These are phyloP conservation scores for human (Homo sapiens) DNA, from an alignment of 2,113 vertebrate species.

Conservation along the genomic window DNA sequence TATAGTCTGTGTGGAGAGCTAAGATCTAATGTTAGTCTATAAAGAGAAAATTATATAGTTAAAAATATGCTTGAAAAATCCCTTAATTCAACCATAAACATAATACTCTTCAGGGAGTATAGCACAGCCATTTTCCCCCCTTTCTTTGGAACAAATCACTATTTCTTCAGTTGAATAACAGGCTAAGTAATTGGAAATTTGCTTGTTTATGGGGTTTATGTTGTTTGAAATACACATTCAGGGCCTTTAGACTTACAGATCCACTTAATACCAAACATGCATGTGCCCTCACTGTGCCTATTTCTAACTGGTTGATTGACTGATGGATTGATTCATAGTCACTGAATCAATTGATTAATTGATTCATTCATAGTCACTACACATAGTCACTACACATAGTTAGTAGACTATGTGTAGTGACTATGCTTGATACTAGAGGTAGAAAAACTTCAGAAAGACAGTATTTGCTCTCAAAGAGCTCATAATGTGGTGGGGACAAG, in stretches of 20 bases:
- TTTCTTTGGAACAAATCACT: not conserved
- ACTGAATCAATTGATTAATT: not conserved
- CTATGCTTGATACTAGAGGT: not conserved
- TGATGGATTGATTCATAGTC: not conserved
- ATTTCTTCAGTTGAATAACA: not conserved
- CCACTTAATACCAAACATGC: not conserved
- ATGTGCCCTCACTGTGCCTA: not conserved
- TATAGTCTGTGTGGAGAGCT: not conserved
- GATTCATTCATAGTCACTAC: too few relatives aligned
- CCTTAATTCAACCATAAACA: not conserved
- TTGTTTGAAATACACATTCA: not conserved
- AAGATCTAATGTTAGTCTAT: not conserved
- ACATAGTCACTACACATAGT: too few relatives aligned
- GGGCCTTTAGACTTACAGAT: not conserved
- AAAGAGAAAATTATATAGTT: not conserved
- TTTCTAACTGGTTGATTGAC: not conserved
- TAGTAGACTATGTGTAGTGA: not conserved
- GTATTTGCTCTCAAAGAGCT: not conserved
- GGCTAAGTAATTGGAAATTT: not conserved
- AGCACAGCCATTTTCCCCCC: not conserved
- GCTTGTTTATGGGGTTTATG: not conserved
- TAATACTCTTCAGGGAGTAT: not conserved
- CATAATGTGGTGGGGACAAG: not conserved
- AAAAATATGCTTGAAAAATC: conserved; percentile 22
- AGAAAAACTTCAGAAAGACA: not conserved